Evolutionary conservation across 2,797 vertebrate genomes (phyloP), one percentile per base, ranked within the genome.

Genomic region (Parauchenoglanis ngamensis): DNA sequence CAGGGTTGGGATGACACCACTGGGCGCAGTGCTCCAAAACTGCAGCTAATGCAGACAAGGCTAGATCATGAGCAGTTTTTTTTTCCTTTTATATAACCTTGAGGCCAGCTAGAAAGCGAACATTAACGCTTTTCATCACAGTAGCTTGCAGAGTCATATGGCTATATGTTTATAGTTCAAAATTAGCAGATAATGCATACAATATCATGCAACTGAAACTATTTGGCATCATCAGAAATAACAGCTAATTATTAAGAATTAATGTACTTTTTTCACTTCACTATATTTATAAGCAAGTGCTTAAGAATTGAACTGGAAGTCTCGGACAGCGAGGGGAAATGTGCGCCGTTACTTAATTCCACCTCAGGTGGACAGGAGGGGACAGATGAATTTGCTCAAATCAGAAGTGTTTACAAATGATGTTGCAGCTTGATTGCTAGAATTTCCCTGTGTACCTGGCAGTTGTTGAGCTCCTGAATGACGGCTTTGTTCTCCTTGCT

Each of bases 381-480:
- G 21, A 40, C 10, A 0, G 19, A 70, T 70, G 10, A 4, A 73
- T 46, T 23, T 25, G 40, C 40, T 46, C 63, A 67, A 31, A 15
- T 31, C n/a, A 5, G 13, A 68, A 19, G 67, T 17, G 31, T 35
- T 35, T 68, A 31, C 13, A 68, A 49, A 7, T 8, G 17, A 70
- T 40, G 35, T 44, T 44, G 35, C 11, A 23, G 19, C 68, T 11
- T 72, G 40, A 10, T 23, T 44, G 3, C 19, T 4, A 52, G 13
- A 13, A n/a, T n/a, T 40, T 81, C 23, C 40, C 0, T 5, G 3
- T 17, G 12, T 94, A 99, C 98, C 98, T 99, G 98, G 94, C 98
- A 98, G 94, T 99, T 99, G 94, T 99, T 99, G 70, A 99, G 96
- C 91, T 99, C 98, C 93, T 99, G 97, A 93, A 99, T 99, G 89